These are phyloP conservation scores for Virgularia gustaviana DNA, from an alignment of 92 coral and sea anemone genomes.

Conservation along the genomic window DNA sequence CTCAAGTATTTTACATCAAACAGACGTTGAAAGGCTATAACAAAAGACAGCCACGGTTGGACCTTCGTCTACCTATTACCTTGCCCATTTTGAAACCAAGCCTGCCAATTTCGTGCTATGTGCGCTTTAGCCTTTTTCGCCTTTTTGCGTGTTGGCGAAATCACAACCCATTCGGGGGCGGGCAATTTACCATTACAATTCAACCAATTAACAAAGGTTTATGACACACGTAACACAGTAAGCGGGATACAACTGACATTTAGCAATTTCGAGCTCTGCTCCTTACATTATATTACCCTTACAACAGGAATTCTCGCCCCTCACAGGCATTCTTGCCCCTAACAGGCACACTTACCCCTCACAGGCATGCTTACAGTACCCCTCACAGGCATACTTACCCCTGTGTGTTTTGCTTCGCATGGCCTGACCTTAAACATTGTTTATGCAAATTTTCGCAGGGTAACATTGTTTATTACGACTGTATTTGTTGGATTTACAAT, in stretches of 20 bases:
- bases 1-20: constrained; percentile 39
- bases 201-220: constrained; percentile 17
- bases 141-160: constrained; percentile 14
- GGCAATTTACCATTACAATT: neutral
- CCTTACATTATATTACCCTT: too few relatives aligned
- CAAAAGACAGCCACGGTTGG: constrained; percentile 8
- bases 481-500: neutral
- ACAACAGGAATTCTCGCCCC: too few relatives aligned
- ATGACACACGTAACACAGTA: too few relatives aligned
- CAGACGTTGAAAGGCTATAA: constrained; percentile 51
- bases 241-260: too few relatives aligned
- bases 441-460: neutral
- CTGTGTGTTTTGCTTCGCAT: neutral
- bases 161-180: neutral
- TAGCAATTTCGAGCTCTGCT: too few relatives aligned
- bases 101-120: constrained; percentile 55
- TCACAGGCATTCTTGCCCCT: too few relatives aligned
- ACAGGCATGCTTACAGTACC: too few relatives aligned
- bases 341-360: too few relatives aligned
- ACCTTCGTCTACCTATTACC: constrained; percentile 59
- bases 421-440: neutral
- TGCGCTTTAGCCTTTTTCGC: constrained; percentile 34
- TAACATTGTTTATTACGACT: neutral
- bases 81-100: constrained; percentile 43
- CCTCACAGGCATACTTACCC: too few relatives aligned